Conservation (phyloP, 2,797 vertebrate genomes). For the Ctenopoma kingsleyae region DNA sequence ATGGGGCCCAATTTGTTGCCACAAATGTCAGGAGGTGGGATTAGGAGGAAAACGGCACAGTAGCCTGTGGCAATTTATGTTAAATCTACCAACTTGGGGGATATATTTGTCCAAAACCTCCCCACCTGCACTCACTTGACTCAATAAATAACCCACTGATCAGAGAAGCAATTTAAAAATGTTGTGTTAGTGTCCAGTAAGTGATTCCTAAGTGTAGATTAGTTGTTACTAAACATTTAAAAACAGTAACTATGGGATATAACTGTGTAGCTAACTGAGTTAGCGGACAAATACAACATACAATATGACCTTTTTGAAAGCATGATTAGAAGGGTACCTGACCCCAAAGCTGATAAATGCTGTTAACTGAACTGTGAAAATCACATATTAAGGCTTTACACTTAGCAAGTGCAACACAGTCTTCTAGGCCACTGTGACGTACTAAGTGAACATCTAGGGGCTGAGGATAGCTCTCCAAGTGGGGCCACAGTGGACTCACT, state of each 20-base stretch:
- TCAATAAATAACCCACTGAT: conserved; percentile 13
- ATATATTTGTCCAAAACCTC: conserved; percentile 18
- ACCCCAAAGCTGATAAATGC: too few relatives aligned
- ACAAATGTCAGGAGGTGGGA: conserved; percentile 50
- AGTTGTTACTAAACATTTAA: too few relatives aligned
- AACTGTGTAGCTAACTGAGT: too few relatives aligned
- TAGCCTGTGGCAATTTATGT: conserved; percentile 23
- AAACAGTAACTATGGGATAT: too few relatives aligned
- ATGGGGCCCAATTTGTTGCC: conserved; percentile 37
- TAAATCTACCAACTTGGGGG: conserved; percentile 15
- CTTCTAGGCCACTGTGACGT: not conserved
- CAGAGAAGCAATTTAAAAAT: not conserved
- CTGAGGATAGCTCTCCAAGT: not conserved
- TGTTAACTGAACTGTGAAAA: too few relatives aligned
- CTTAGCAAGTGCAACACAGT: too few relatives aligned
- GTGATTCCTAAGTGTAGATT: too few relatives aligned
- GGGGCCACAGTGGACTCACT: conserved; percentile 16
- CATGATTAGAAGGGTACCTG: too few relatives aligned
- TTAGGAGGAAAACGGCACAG: conserved; percentile 18
- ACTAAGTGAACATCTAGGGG: not conserved
- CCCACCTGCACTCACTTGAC: conserved; percentile 10
- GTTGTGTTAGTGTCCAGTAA: too few relatives aligned
- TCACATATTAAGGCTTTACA: too few relatives aligned
- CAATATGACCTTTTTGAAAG: too few relatives aligned
- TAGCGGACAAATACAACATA: too few relatives aligned